phyloP scores from a whole-genome alignment of 2,113 vertebrate species.

The Dasyprocta punctata region DNA sequence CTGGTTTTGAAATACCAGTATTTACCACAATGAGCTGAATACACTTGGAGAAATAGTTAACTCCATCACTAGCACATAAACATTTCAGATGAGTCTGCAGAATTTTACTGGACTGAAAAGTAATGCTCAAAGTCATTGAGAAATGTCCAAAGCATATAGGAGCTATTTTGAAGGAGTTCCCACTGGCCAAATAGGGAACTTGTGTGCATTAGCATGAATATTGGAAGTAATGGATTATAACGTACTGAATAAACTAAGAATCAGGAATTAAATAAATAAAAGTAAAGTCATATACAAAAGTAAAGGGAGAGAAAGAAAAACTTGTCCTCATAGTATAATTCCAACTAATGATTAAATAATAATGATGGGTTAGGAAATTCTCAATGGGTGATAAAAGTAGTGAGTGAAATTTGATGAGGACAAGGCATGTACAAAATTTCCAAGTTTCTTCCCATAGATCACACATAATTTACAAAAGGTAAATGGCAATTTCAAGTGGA shows the following conservation, averaged over 20 bases:
- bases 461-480: background rate
- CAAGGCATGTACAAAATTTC: background rate
- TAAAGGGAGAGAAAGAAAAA: background rate
- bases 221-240: background rate
- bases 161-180: background rate
- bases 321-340: background rate
- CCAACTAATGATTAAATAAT: background rate
- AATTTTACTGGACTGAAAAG: background rate
- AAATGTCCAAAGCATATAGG: background rate
- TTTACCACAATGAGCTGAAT: background rate
- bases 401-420: background rate
- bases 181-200: background rate
- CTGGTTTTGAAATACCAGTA: background rate
- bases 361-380: background rate
- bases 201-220: background rate
- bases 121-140: background rate
- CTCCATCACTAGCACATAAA: background rate
- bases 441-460: background rate
- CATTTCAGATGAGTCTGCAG: background rate
- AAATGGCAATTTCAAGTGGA: constrained; percentile 3
- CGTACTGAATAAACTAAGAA: background rate
- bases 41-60: background rate
- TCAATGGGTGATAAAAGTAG: background rate
- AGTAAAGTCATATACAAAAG: constrained; percentile 3
- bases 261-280: background rate